Evolutionary conservation across 2,888 invertebrate species (phyloP).

Genomic region (Cyclophora punctaria): DNA sequence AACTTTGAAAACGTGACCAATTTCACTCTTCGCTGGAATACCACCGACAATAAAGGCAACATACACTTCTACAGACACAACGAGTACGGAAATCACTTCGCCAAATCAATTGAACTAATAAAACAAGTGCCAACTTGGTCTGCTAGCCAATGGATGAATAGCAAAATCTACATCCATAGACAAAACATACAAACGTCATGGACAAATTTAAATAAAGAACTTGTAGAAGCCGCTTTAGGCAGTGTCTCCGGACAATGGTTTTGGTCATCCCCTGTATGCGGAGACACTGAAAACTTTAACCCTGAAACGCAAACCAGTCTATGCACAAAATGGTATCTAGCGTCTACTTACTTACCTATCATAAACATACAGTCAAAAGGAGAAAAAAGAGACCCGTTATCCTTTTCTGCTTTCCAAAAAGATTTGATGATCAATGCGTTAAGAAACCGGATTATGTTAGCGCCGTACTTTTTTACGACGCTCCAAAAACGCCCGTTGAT

Average conservation of each 20-base stretch:
- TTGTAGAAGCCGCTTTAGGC: slow-evolving; percentile 64
- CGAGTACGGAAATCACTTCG: slow-evolving; percentile 71
- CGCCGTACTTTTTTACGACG: slow-evolving; percentile 76
- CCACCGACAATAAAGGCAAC: slow-evolving; percentile 31
- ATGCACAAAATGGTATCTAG: slow-evolving; percentile 81
- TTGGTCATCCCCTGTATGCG: slow-evolving; percentile 74
- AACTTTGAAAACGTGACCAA: slow-evolving; percentile 58
- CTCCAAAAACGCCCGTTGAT: slow-evolving; percentile 72
- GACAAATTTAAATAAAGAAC: slow-evolving; percentile 69
- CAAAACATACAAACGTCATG: slow-evolving; percentile 75
- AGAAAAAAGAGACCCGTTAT: slow-evolving; percentile 55
- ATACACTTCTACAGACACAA: slow-evolving; percentile 68
- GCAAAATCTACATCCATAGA: slow-evolving; percentile 44
- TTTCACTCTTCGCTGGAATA: slow-evolving; percentile 69
- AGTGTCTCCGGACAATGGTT: slow-evolving; percentile 66
- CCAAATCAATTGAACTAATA: slow-evolving; percentile 35
- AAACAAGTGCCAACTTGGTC: slow-evolving; percentile 35
- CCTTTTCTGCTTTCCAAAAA: slow-evolving; percentile 57
- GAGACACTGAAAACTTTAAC: slow-evolving; percentile 63
- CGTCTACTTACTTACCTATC: slow-evolving; percentile 78
- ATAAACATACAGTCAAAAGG: slow-evolving; percentile 66
- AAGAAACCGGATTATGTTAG: slow-evolving; percentile 57
- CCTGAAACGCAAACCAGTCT: slow-evolving; percentile 50
- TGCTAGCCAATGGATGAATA: slow-evolving; percentile 50
- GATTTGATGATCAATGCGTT: slow-evolving; percentile 59